Evolutionary conservation across 2,113 vertebrate species (phyloP), one percentile per base, ranked within the genome.

Genomic region (Cynocephalus volans): DNA sequence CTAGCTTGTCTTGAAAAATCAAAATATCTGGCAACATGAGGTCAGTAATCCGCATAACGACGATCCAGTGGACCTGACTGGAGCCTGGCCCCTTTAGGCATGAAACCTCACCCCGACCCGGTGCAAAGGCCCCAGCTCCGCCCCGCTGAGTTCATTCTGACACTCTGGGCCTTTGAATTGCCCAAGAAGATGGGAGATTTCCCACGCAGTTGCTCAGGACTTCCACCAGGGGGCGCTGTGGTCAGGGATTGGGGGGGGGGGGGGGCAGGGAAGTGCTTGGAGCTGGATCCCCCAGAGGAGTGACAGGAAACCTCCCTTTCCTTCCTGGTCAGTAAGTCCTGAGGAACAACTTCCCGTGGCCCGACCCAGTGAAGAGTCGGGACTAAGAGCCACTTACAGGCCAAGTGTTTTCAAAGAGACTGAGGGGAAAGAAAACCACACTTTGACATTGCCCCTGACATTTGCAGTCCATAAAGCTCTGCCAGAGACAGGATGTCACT

Each of bases 141-240:
- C 8, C 2, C 11, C 17, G 10, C 12, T 2, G 3, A 17, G 1
- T n/a, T 58, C 79, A 48, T 15, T 3, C 36, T 6, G 10, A 81
- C n/a, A 8, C 21, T 23, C 14, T 13, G 6, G n/a, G 19, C 60
- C 76, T 65, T 14, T 2, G 60, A 3, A 3, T n/a, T 24, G 18
- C 41, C 9, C 14, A 0, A 6, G 12, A 1, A 6, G 23, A 15
- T 2, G 28, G 3, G 4, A 8, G 0, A 3, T 56, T 50, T 88
- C 60, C 50, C 73, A 10, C 15, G 70, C 73, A 50, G 45, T 62
- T 54, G 28, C 82, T 41, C 45, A 0, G 2, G 5, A 7, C 1
- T n/a, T 54, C 79, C 98, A 90, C 95, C 89, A 96, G 97, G 87
- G 64, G 69, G 79, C 92, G 73, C 80, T 60, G 36, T 19, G 62